Evolutionary conservation across 2,888 invertebrate species (phyloP), one percentile per base, ranked within the genome.

Genomic region (Thumatha senex): DNA sequence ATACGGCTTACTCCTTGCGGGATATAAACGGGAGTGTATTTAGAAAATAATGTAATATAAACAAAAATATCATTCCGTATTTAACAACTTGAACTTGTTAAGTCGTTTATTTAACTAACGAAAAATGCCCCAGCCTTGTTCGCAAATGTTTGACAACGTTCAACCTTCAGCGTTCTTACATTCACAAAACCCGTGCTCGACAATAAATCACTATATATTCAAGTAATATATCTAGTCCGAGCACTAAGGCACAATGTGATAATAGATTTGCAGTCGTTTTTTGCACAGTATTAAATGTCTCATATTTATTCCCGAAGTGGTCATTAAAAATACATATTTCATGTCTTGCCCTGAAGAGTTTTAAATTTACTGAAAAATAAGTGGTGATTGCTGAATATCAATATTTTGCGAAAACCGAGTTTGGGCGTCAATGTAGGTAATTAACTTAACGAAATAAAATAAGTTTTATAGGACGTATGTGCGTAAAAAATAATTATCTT

Each of bases 201-300:
- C 72, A 63, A 84, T 84, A 81, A 84, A 84, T 84, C 83, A 80
- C 74, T 43, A 67, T 44, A 62, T 70, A 67, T 69, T 61, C 43
- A 43, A 31, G 68, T 72, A 65, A 84, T 84, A 80, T 81, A 83
- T 84, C 78, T 82, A 66, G 57, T 60, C 54, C 43, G 56, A 65
- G 68, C 61, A 67, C 67, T 61, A 72, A 62, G 60, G 55, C 60
- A 54, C 55, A 43, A 58, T 35, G 33, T 51, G 50, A 53, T 54
- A 61, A 57, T 51, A 58, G 50, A 44, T 49, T 40, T 51, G 49
- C 11, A 53, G 31, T 54, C 40, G 13, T 39, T 48, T 46, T 51
- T 40, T 48, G 18, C 50, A 41, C 46, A 43, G 41, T 58, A 56
- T 51, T 54, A 60, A 63, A 62, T 54, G 47, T 56, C 51, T 53